Base-by-base conservation (phyloP, 2,797 vertebrate species). In the Enteromius argenteus region DNA sequence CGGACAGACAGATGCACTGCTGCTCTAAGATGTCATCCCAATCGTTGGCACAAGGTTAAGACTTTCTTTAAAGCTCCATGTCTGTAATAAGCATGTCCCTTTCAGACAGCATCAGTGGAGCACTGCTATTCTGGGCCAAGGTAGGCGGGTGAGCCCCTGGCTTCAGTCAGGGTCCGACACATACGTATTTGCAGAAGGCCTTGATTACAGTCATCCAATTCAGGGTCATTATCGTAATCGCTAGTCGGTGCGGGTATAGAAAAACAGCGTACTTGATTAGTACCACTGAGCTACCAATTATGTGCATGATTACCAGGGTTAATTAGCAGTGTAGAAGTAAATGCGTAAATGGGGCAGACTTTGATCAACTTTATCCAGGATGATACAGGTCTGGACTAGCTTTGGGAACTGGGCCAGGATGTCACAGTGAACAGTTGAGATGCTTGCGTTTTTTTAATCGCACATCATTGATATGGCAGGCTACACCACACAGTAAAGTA, bases 131-230 rank as follows among this genome's bases (percentile, higher is more conserved):
- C 88, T 86, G 85, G 89, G 86, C 79, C 69, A 87, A 85, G 92
- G 89, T 89, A 88, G 91, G 92, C 82, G 91, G 91, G 81, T 82
- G 81, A 89, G 87, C 85, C 77, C 23, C 76, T 60, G 88, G 88
- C 81, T 86, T 91, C 88, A 88, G 84, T 75, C 86, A 89, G 88
- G 84, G 87, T 88, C 88, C 86, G 84, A 88, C 81, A 86, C 86
- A 72, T 68, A 88, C 83, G 79, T 91, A 90, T 90, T 83, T 80
- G 78, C 74, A 79, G 74, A 84, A 89, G 89, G 86, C 89, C 85
- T 91, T 92, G 91, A 95, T 94, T 94, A 95, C 91, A 91, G 92
- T 95, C 90, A 93, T 94, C 91, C 92, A 88, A 85, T 88, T 88
- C 89, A 73, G 79, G 86, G 84, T 71, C 79, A 84, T 87, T 90